phyloP scores from a whole-genome alignment of 2,797 vertebrate species.

The Tokudaia tokunoshimensis region DNA sequence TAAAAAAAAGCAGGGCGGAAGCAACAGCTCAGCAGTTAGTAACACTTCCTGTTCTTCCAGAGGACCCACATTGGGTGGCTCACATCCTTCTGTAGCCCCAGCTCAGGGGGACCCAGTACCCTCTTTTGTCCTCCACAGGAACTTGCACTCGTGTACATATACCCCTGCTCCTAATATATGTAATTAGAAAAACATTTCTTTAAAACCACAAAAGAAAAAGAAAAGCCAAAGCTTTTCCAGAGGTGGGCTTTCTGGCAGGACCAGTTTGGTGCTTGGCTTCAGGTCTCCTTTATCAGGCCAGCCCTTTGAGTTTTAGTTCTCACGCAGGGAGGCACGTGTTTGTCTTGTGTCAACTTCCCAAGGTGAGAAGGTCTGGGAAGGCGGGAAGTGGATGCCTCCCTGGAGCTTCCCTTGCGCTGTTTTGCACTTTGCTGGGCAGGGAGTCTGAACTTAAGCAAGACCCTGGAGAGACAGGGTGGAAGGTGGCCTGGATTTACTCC shows the following conservation, averaged over 20 bases:
- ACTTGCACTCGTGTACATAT: not conserved
- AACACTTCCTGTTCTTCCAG: not conserved
- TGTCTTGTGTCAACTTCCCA: not conserved
- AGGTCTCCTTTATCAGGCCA: not conserved
- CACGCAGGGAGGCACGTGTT: not conserved
- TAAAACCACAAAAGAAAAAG: not conserved
- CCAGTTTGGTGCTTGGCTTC: not conserved
- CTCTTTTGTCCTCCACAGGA: not conserved
- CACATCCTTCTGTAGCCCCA: not conserved
- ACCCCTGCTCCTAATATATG: not conserved
- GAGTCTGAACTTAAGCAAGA: not conserved
- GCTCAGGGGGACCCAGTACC: not conserved
- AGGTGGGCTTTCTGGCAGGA: not conserved
- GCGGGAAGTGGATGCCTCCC: not conserved
- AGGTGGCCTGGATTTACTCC: not conserved
- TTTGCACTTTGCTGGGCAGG: fast-evolving
- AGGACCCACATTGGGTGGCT: not conserved
- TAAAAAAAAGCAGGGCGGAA: not conserved
- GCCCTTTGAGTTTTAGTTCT: not conserved
- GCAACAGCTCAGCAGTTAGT: not conserved
- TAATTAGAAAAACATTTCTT: not conserved
- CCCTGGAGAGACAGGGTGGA: not conserved
- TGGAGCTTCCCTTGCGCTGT: not conserved
- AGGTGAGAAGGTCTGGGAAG: not conserved
- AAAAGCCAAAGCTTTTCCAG: not conserved